Evolutionary conservation across 2,888 invertebrate genomes (phyloP).

Genomic region (Augiades crinisus): DNA sequence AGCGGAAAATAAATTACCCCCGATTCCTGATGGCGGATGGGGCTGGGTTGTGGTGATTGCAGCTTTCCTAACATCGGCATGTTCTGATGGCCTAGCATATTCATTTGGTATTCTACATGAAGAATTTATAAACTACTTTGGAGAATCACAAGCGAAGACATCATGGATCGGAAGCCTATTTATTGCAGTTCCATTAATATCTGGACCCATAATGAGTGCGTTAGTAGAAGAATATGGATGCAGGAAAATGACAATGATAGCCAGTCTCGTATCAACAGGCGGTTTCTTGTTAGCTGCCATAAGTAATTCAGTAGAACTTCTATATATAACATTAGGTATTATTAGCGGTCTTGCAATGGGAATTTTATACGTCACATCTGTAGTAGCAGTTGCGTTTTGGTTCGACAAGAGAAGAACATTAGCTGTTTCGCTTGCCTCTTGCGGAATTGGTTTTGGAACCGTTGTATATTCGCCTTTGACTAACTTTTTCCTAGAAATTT

Average conservation of each 20-base stretch:
- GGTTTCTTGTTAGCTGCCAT: constrained; percentile 89
- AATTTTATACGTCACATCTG: constrained; percentile 92
- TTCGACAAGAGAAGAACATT: constrained; percentile 93
- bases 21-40: constrained; percentile 92
- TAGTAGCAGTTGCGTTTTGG: constrained; percentile 95
- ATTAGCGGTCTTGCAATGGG: constrained; percentile 92
- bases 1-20: no score
- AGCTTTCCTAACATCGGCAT: constrained; percentile 90
- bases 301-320: constrained; percentile 86
- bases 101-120: constrained; percentile 94
- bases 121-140: constrained; percentile 89
- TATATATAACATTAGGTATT: constrained; percentile 92
- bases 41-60: constrained; percentile 94
- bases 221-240: constrained; percentile 93
- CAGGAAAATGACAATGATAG: constrained; percentile 86
- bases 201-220: constrained; percentile 91
- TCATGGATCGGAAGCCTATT: constrained; percentile 94
- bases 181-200: constrained; percentile 92
- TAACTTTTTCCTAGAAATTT: constrained; percentile 85
- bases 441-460: constrained; percentile 94
- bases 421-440: constrained; percentile 93
- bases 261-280: constrained; percentile 85
- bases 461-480: constrained; percentile 93
- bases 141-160: constrained; percentile 90
- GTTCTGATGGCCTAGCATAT: constrained; percentile 95